phyloP scores from a whole-genome alignment of 1,140 invertebrate genomes.

The Bombus sylvicola region DNA sequence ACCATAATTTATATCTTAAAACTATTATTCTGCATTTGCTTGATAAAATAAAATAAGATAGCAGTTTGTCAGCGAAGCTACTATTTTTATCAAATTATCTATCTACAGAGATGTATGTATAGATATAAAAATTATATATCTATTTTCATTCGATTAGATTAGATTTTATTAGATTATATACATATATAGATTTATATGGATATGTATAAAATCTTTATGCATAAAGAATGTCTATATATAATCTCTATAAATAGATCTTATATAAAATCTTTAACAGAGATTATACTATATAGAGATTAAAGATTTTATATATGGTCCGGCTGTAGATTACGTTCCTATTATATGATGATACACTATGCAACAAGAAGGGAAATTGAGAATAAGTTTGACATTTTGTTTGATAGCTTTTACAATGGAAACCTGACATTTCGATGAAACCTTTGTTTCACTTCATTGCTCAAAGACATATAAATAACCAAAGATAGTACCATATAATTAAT shows the following conservation, averaged over 20 bases:
- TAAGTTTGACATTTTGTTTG: slow-evolving; percentile 38
- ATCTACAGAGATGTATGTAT: no score
- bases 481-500: neutral
- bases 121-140: no score
- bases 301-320: neutral
- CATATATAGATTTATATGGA: no score
- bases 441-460: neutral
- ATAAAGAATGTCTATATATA: no score
- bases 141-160: no score
- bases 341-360: neutral
- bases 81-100: no score
- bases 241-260: no score
- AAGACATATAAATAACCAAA: neutral
- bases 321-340: neutral
- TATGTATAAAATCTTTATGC: no score
- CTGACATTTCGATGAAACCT: slow-evolving; percentile 23
- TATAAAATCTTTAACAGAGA: neutral
- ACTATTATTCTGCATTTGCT: neutral
- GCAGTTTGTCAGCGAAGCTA: no score
- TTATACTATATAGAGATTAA: neutral
- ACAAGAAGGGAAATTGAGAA: slow-evolving; percentile 4
- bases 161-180: no score
- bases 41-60: no score
- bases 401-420: slow-evolving; percentile 7
- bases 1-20: neutral